A percentile compares a stretch with the other conserved stretches of the same genome.
Evolutionary conservation across 2,888 invertebrate genomes (phyloP).

Genomic region (Trissonchulus sp.): DNA sequence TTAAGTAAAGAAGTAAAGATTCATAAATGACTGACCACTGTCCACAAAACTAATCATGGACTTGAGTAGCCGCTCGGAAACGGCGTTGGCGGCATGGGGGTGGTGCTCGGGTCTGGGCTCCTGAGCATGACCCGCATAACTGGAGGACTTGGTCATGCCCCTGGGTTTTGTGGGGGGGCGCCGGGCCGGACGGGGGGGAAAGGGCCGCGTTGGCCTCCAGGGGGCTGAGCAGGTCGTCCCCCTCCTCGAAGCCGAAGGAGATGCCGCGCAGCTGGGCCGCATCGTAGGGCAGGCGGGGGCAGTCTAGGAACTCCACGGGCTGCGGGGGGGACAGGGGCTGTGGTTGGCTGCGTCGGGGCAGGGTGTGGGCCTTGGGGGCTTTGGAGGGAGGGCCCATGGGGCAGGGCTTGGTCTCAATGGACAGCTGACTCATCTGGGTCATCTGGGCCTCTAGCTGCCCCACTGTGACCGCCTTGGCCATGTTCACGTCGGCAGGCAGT

Average conservation of each 20-base stretch:
- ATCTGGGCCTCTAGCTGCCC: background rate
- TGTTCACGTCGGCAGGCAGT: background rate
- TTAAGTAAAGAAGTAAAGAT: no score
- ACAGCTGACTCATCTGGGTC: no score
- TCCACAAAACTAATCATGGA: background rate
- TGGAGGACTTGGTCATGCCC: background rate
- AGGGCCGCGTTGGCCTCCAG: no score
- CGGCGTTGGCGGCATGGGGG: background rate
- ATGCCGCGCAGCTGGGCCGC: conserved; percentile 12
- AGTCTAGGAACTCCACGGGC: conserved; percentile 23
- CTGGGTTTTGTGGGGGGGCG: background rate
- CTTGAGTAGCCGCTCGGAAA: background rate
- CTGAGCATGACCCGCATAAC: background rate
- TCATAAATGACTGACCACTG: background rate
- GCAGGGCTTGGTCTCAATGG: no score
- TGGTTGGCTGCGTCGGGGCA: background rate
- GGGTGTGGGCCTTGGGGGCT: no score
- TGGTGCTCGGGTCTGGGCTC: no score
- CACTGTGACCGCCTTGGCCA: background rate
- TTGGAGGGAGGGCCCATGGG: no score
- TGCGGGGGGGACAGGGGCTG: background rate
- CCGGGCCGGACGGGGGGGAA: no score
- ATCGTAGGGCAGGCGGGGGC: background rate
- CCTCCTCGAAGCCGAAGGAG: conserved; percentile 25
- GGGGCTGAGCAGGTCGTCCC: background rate